Conservation (phyloP, 1,140 invertebrate species). For the Trypoxylus dichotomus region DNA sequence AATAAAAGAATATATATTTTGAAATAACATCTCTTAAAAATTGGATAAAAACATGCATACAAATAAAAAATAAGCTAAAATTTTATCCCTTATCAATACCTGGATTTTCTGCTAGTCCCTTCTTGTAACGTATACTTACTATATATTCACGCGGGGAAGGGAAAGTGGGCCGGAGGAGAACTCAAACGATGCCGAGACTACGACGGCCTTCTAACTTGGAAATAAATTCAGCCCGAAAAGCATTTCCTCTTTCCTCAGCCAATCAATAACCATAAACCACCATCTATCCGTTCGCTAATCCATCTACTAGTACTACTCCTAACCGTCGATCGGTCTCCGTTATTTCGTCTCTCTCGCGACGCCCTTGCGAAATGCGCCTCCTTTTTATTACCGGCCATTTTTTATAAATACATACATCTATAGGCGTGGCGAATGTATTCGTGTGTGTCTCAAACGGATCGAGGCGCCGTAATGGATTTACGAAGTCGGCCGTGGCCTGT, state of each 20-base stretch:
- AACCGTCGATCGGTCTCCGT: not conserved
- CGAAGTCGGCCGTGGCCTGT: not conserved
- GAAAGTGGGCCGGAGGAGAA: no score
- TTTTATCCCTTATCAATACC: no score
- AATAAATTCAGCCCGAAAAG: not conserved
- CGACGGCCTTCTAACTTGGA: not conserved
- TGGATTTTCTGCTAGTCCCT: no score
- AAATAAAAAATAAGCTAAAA: no score
- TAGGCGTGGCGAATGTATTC: no score
- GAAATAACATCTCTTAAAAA: no score
- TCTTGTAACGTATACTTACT: no score
- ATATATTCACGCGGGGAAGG: no score
- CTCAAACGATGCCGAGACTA: not conserved
- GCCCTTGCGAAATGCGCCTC: not conserved
- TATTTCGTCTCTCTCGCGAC: not conserved
- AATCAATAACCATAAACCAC: slow-evolving; percentile 7
- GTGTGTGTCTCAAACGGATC: not conserved
- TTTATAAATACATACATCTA: not conserved
- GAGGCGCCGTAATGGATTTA: not conserved
- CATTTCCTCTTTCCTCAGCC: not conserved
- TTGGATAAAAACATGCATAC: no score
- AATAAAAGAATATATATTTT: no score
- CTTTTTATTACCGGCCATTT: not conserved
- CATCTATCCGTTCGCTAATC: slow-evolving; percentile 1
- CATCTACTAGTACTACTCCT: not conserved